These are phyloP conservation scores for Cervus canadensis DNA, from an alignment of 2,113 vertebrate species.

Conservation along the genomic window DNA sequence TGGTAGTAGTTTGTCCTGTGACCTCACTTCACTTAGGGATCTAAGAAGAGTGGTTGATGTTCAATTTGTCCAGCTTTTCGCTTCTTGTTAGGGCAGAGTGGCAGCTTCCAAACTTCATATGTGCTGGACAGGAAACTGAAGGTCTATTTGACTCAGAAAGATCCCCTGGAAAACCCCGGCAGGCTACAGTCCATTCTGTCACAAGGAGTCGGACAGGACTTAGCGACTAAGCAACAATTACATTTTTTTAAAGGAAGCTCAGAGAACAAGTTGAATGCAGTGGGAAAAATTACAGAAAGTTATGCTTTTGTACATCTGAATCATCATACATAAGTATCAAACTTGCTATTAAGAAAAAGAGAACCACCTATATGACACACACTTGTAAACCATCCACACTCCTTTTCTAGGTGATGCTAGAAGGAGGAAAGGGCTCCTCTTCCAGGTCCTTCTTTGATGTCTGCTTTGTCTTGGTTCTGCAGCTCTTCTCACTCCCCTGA, in stretches of 20 bases:
- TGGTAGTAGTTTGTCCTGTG: neutral
- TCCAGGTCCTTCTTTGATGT: neutral
- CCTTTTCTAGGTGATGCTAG: neutral
- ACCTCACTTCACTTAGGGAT: neutral
- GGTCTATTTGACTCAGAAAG: neutral
- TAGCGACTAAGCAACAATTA: neutral
- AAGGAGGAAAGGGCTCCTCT: neutral
- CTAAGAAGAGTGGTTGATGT: neutral
- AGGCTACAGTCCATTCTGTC: neutral
- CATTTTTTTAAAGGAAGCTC: neutral
- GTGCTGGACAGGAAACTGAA: too few relatives aligned
- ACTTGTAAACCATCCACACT: neutral
- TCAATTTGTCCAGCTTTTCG: neutral
- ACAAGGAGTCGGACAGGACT: neutral
- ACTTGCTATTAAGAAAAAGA: neutral
- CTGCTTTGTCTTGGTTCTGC: too few relatives aligned
- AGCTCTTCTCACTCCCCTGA: neutral
- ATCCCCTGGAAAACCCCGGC: neutral
- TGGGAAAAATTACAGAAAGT: neutral
- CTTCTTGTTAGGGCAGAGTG: neutral
- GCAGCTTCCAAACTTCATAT: neutral
- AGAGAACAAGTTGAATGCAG: neutral
- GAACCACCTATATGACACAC: neutral
- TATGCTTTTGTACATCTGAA: neutral
- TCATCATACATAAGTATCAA: neutral